Percentiles rank a stretch among this genome's conserved stretches.
These are phyloP conservation scores for Lontra canadensis DNA, from an alignment of 2,113 vertebrate genomes.

Conservation along the genomic window DNA sequence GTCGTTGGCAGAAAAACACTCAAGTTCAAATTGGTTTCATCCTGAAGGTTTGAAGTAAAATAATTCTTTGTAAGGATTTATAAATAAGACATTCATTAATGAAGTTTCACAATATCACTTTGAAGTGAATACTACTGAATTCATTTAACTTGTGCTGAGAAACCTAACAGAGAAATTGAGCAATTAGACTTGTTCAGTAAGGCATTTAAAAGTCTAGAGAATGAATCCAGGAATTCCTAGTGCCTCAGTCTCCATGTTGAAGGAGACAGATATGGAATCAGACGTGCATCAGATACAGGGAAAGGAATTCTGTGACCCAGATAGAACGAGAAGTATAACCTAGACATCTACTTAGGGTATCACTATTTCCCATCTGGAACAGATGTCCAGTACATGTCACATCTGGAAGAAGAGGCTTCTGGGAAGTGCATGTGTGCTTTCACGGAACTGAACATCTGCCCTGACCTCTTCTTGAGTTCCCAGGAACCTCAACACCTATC, in stretches of 20 bases:
- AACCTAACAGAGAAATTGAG: constrained; percentile 57
- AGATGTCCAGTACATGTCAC: not conserved
- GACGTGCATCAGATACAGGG: not conserved
- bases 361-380: not conserved
- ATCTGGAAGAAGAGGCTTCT: not conserved
- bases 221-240: not conserved
- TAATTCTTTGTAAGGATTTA: constrained; percentile 67
- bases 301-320: constrained; percentile 22
- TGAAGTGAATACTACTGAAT: constrained; percentile 60
- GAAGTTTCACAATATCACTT: constrained; percentile 68
- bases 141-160: constrained; percentile 61
- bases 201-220: constrained; percentile 50
- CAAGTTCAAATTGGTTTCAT: constrained; percentile 57
- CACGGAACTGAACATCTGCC: not conserved
- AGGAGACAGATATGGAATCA: not conserved
- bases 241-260: constrained; percentile 41
- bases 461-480: not conserved
- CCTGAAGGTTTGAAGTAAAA: constrained; percentile 60
- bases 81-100: constrained; percentile 73
- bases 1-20: constrained; percentile 52
- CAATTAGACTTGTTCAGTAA: constrained; percentile 52
- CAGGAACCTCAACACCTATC: not conserved
- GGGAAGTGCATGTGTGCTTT: not conserved
- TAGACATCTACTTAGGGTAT: not conserved
- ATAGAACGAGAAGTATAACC: not conserved